phyloP scores from a whole-genome alignment of 2,888 invertebrate species.

The Drosophila mulleri region DNA sequence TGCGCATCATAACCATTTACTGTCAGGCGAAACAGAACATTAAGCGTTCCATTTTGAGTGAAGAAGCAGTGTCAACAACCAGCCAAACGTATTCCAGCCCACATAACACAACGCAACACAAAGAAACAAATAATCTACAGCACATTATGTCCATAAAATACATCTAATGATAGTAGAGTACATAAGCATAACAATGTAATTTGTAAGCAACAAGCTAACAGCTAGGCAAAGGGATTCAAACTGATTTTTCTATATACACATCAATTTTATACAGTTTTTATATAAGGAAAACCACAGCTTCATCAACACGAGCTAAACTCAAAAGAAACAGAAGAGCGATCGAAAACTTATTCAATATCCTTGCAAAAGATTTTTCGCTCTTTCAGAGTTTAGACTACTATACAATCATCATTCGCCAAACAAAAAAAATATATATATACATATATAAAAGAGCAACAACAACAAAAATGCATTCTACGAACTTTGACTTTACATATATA shows the following conservation, averaged over 20 bases:
- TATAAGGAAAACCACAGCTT: conserved; percentile 26
- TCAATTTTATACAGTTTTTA: conserved; percentile 55
- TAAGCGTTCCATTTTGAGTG: conserved; percentile 61
- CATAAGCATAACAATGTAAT: conserved; percentile 45
- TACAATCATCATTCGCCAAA: conserved; percentile 36
- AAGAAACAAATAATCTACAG: conserved; percentile 14
- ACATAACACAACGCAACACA: conserved; percentile 24
- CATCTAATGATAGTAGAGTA: conserved; percentile 30
- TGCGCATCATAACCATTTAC: conserved; percentile 55
- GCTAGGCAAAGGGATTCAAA: conserved; percentile 61
- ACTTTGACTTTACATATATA: conserved; percentile 37
- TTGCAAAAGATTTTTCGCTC: conserved; percentile 3
- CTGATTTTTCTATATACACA: conserved; percentile 43
- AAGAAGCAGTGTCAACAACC: conserved; percentile 54
- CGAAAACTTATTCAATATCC: conserved; percentile 8
- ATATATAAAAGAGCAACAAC: conserved; percentile 1
- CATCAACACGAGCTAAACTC: conserved; percentile 16
- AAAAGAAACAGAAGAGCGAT: background rate
- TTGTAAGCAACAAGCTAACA: conserved; percentile 53
- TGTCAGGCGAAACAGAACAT: conserved; percentile 53
- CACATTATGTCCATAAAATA: conserved; percentile 37
- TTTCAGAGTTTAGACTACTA: conserved; percentile 8
- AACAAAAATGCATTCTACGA: conserved; percentile 26
- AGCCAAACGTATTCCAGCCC: conserved; percentile 76
- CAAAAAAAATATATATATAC: background rate